Evolutionary conservation across 2,888 invertebrate genomes (phyloP).

Genomic region (Coelinius sp.): DNA sequence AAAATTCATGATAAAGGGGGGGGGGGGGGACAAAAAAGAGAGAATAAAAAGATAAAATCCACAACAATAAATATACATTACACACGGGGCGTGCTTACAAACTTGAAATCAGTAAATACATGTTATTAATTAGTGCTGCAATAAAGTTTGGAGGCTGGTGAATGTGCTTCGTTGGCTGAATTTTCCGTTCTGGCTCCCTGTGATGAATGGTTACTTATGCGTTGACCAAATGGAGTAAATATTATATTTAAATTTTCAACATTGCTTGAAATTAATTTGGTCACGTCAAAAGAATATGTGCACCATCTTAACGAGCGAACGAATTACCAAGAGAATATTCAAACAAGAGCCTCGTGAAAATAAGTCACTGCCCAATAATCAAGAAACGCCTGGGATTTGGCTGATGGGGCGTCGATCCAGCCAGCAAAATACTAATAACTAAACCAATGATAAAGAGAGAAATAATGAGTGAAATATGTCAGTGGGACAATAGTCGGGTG

Average conservation of each 20-base stretch:
- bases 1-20: no score
- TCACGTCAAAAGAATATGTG: slow-evolving; percentile 18
- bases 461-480: slow-evolving; percentile 11
- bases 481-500: slow-evolving; percentile 35
- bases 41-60: slow-evolving; percentile 42
- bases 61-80: slow-evolving; percentile 44
- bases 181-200: slow-evolving; percentile 8
- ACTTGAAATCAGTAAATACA: slow-evolving; percentile 42
- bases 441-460: slow-evolving; percentile 18
- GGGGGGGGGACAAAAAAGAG: no score
- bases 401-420: slow-evolving; percentile 39
- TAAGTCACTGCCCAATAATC: slow-evolving; percentile 47
- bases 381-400: slow-evolving; percentile 42
- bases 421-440: slow-evolving; percentile 16
- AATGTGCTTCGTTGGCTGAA: slow-evolving; percentile 32
- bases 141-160: slow-evolving; percentile 21
- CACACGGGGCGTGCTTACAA: slow-evolving; percentile 62
- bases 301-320: slow-evolving; percentile 33
- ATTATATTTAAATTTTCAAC: not conserved
- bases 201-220: slow-evolving; percentile 18
- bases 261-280: not conserved
- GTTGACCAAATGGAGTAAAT: slow-evolving; percentile 20
- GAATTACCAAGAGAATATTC: not conserved
- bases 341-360: slow-evolving; percentile 41
- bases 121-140: slow-evolving; percentile 34